A percentile compares a stretch with the other conserved stretches of the same genome.
These are phyloP conservation scores for Philhelius pedissequus DNA, from an alignment of 2,888 invertebrate genomes.

Conservation along the genomic window DNA sequence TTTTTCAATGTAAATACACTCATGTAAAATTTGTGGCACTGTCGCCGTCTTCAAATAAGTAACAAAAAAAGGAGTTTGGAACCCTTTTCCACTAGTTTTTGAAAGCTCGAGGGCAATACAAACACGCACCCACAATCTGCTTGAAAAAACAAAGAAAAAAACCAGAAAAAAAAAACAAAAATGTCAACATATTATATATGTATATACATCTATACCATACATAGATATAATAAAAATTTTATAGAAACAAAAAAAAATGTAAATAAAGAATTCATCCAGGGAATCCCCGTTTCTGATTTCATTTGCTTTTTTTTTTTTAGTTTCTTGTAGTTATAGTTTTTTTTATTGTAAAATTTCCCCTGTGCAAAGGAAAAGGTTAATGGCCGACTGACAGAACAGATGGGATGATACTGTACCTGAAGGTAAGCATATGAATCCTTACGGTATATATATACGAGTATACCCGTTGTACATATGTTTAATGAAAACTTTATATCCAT, in stretches of 20 bases:
- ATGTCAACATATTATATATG: constrained; percentile 65
- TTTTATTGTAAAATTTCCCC: constrained; percentile 42
- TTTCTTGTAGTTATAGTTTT: not conserved
- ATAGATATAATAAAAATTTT: no score
- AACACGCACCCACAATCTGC: not conserved
- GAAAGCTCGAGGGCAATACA: constrained; percentile 43
- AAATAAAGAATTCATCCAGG: constrained; percentile 37
- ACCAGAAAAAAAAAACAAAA: constrained; percentile 24
- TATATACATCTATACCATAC: no score
- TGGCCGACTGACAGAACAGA: constrained; percentile 34
- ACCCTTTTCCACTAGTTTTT: constrained; percentile 53
- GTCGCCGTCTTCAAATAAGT: not conserved
- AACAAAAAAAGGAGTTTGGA: constrained; percentile 33
- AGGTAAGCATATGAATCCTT: constrained; percentile 30
- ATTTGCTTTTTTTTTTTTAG: constrained; percentile 15
- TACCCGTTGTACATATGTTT: not conserved
- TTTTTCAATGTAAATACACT: not conserved
- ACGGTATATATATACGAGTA: not conserved
- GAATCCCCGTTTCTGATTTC: constrained; percentile 16
- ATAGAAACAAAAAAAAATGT: constrained; percentile 48
- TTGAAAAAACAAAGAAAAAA: not conserved
- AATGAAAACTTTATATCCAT: constrained; percentile 33
- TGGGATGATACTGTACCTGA: constrained; percentile 51
- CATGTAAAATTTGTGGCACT: not conserved
- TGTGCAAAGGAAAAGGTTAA: constrained; percentile 41